A percentile compares a stretch with the other conserved stretches of the same genome.
Conservation (phyloP, 2,797 vertebrate species). For the Chelon auratus region DNA sequence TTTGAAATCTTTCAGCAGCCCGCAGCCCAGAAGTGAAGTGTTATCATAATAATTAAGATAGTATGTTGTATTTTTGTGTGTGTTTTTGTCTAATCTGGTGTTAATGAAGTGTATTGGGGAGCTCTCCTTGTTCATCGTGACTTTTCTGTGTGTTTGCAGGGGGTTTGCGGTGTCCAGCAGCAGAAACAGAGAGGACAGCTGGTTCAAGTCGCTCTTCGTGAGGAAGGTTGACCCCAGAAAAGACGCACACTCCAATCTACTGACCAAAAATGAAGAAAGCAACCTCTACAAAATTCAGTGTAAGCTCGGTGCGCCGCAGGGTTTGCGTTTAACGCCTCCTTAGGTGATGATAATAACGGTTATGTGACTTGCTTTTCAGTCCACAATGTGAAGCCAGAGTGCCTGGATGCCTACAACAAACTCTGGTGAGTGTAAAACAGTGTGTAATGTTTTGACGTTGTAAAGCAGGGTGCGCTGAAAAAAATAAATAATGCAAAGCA, state of each 20-base stretch:
- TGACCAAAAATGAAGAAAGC: constrained; percentile 96
- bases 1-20: neutral
- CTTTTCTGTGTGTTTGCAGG: constrained; percentile 74
- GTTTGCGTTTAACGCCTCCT: neutral
- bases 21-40: neutral
- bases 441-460: neutral
- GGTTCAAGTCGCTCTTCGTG: constrained; percentile 96
- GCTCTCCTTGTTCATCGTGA: constrained; percentile 2
- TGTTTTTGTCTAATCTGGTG: neutral
- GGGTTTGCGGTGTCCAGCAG: constrained; percentile 81
- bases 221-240: constrained; percentile 97
- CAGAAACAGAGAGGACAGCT: constrained; percentile 91
- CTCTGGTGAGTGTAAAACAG: constrained; percentile 89
- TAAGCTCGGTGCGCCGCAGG: constrained; percentile 72
- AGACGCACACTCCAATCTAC: constrained; percentile 94
- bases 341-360: neutral
- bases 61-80: neutral
- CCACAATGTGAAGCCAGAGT: constrained; percentile 98
- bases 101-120: neutral
- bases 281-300: constrained; percentile 98
- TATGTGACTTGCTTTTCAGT: constrained; percentile 81
- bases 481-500: constrained; percentile 31
- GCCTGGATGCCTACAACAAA: constrained; percentile 95
- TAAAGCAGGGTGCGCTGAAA: neutral
- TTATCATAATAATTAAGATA: neutral